Evolutionary conservation across 2,888 invertebrate genomes (phyloP).

Genomic region (Euplagia quadripunctaria): DNA sequence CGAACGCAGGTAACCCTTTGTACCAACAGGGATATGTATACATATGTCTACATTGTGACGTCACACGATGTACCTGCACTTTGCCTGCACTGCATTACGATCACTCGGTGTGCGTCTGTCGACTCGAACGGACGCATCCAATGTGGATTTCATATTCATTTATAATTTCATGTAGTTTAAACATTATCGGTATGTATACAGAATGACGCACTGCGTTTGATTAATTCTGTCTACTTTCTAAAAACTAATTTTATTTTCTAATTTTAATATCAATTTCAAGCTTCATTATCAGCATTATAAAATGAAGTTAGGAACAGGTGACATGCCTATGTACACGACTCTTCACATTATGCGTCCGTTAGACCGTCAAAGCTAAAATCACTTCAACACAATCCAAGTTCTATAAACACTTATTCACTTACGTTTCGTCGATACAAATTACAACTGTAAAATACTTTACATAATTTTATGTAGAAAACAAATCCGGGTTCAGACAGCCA

Average conservation of each 20-base stretch:
- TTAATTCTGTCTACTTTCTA: slow-evolving; percentile 14
- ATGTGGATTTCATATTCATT: slow-evolving; percentile 1
- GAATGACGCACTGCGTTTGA: slow-evolving; percentile 15
- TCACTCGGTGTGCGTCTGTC: slow-evolving; percentile 28
- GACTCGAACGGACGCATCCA: slow-evolving; percentile 20
- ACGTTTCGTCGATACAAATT: slow-evolving; percentile 63
- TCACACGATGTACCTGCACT: slow-evolving; percentile 36
- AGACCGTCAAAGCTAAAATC: slow-evolving; percentile 31
- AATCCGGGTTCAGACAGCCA: slow-evolving; percentile 61
- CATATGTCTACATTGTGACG: slow-evolving; percentile 60
- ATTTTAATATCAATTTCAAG: slow-evolving; percentile 23
- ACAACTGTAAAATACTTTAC: slow-evolving; percentile 62
- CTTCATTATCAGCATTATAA: slow-evolving; percentile 11
- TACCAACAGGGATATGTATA: slow-evolving; percentile 79
- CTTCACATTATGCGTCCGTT: slow-evolving; percentile 23
- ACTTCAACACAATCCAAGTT: slow-evolving; percentile 40
- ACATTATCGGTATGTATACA: slow-evolving; percentile 1
- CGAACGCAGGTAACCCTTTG: slow-evolving; percentile 76
- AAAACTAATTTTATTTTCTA: slow-evolving; percentile 4
- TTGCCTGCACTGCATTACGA: slow-evolving; percentile 22
- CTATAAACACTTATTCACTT: slow-evolving; percentile 10
- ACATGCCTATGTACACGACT: not conserved
- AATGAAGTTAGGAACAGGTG: slow-evolving; percentile 21
- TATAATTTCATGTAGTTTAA: not conserved
- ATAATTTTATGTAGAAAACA: slow-evolving; percentile 52